Conservation (phyloP, 2,113 vertebrate species). For the Dryoscopus gambensis region DNA sequence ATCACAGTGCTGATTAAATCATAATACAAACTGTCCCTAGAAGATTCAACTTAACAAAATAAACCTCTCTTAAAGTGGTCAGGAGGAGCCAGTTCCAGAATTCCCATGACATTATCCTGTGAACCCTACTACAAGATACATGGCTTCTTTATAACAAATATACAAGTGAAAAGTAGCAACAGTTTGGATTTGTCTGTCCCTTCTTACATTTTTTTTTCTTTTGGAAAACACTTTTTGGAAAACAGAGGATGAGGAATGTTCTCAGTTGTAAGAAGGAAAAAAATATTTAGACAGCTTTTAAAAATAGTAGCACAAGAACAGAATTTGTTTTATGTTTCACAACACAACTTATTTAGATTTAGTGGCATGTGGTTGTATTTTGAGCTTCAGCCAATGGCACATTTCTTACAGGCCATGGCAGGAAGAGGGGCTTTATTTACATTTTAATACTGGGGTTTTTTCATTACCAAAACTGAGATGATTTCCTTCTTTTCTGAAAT, state of each 20-base stretch:
- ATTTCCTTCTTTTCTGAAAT: not conserved
- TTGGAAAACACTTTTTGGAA: not conserved
- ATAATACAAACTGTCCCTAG: not conserved
- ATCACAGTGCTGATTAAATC: not conserved
- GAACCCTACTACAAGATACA: not conserved
- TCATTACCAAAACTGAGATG: not conserved
- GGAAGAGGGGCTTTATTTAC: not conserved
- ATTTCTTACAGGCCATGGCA: not conserved
- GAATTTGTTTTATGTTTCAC: not conserved
- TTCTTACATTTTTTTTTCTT: not conserved
- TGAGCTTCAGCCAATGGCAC: not conserved
- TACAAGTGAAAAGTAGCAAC: not conserved
- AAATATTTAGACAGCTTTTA: slow-evolving; percentile 43
- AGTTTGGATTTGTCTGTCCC: not conserved
- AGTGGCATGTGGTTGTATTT: not conserved
- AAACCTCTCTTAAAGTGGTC: not conserved
- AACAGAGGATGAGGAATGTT: not conserved
- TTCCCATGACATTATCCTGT: not conserved
- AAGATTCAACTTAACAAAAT: not conserved
- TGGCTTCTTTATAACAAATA: not conserved
- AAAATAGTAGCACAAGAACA: slow-evolving; percentile 4
- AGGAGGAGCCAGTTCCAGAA: not conserved
- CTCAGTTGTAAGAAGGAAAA: slow-evolving; percentile 3
- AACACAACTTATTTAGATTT: not conserved
- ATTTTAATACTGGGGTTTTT: not conserved